A percentile compares a stretch with the other conserved stretches of the same genome.
Conservation (phyloP, 2,113 vertebrate genomes). For the Urocolius indicus region DNA sequence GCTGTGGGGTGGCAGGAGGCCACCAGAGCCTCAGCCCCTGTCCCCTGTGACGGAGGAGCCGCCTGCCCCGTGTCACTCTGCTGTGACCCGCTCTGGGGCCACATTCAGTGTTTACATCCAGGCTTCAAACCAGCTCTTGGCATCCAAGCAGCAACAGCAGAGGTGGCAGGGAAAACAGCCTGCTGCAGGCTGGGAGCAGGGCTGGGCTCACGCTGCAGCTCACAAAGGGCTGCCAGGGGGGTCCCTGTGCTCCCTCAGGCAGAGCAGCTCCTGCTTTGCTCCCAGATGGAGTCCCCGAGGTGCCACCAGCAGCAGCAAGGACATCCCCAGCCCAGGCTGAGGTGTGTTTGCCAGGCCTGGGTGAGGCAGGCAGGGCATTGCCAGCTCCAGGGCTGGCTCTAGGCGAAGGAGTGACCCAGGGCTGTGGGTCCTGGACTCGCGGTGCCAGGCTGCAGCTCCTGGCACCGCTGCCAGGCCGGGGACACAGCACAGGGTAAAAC, state of each 20-base stretch:
- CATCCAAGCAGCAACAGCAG: neutral
- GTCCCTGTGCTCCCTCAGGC: fast-evolving
- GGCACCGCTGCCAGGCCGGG: fast-evolving
- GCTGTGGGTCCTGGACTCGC: neutral
- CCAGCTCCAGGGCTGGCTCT: neutral
- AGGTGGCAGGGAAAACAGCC: neutral
- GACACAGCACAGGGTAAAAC: neutral
- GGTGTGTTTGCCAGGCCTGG: fast-evolving
- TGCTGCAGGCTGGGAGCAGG: neutral
- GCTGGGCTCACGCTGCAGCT: neutral
- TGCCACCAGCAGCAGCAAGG: neutral
- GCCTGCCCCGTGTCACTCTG: neutral
- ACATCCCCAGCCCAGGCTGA: no score
- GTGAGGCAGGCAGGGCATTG: neutral
- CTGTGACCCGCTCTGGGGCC: neutral
- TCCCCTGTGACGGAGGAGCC: neutral
- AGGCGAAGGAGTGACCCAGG: neutral
- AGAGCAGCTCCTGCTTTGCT: neutral
- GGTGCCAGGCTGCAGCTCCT: neutral
- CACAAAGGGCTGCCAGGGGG: fast-evolving
- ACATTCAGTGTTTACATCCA: neutral
- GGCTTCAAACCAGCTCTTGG: neutral
- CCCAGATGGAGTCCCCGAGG: neutral
- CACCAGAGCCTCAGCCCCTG: neutral
- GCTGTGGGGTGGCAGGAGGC: neutral